Conservation (phyloP, 1,140 invertebrate genomes). For the Drosophila persimilis region DNA sequence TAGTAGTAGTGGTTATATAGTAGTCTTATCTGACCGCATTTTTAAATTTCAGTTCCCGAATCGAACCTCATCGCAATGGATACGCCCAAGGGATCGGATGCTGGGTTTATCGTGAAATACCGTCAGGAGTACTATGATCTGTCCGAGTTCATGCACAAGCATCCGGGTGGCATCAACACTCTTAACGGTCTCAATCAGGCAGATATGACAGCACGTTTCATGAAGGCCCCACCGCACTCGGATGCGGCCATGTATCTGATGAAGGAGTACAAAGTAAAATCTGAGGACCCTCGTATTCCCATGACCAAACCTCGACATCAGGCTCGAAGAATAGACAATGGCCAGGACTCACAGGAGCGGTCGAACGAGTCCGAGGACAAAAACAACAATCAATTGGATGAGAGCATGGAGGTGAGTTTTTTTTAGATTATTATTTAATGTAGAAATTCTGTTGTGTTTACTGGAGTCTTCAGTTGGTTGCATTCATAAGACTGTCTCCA, state of each 20-base stretch:
- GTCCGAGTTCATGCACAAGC: conserved; percentile 84
- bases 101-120: conserved; percentile 84
- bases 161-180: conserved; percentile 86
- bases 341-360: conserved; percentile 11
- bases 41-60: conserved; percentile 41
- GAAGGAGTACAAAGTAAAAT: conserved; percentile 84
- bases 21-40: conserved; percentile 8
- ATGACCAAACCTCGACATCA: not conserved
- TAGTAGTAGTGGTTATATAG: not conserved
- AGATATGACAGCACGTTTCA: conserved; percentile 84
- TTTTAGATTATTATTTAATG: conserved; percentile 16
- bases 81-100: conserved; percentile 12
- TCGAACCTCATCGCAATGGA: conserved; percentile 41
- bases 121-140: conserved; percentile 84
- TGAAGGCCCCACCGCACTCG: conserved; percentile 85
- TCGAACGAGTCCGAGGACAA: conserved; percentile 54
- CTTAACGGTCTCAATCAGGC: conserved; percentile 83
- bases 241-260: conserved; percentile 86
- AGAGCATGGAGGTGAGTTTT: conserved; percentile 81
- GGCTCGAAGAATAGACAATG: no score
- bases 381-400: conserved; percentile 73
- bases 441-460: conserved; percentile 1
- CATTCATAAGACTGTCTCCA: no score
- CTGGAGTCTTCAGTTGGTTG: not conserved
- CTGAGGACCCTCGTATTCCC: conserved; percentile 14